These are phyloP conservation scores for Diarsia dahlii DNA, from an alignment of 2,888 invertebrate genomes.

Conservation along the genomic window DNA sequence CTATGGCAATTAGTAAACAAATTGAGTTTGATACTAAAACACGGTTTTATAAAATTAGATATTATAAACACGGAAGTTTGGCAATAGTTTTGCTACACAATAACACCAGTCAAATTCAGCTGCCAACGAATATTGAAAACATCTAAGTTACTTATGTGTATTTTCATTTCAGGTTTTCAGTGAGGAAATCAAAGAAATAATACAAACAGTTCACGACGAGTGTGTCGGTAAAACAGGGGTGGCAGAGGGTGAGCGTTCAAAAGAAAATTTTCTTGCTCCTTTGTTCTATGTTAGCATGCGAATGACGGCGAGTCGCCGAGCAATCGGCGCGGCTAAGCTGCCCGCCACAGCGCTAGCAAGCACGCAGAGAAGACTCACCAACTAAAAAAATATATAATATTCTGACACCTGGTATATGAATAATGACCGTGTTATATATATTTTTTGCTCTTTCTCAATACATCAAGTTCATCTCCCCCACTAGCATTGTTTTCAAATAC, in stretches of 20 bases:
- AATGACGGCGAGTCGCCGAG: slow-evolving; percentile 82
- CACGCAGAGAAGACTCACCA: slow-evolving; percentile 43
- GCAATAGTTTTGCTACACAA: slow-evolving; percentile 8
- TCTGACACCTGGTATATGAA: neutral
- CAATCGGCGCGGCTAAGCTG: slow-evolving; percentile 79
- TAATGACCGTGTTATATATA: neutral
- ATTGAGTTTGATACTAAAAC: neutral
- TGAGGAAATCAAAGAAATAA: slow-evolving; percentile 89
- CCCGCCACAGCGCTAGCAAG: slow-evolving; percentile 55
- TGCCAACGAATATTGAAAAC: slow-evolving; percentile 31
- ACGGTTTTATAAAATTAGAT: neutral
- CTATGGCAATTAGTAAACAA: neutral
- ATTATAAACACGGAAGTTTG: neutral
- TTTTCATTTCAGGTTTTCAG: slow-evolving; percentile 82
- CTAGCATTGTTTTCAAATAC: slow-evolving; percentile 75
- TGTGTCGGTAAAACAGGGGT: slow-evolving; percentile 87
- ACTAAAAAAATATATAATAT: slow-evolving; percentile 6
- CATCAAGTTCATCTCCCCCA: slow-evolving; percentile 44
- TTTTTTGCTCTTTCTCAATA: neutral
- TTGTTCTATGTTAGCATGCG: slow-evolving; percentile 84
- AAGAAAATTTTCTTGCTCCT: slow-evolving; percentile 84
- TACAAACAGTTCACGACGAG: slow-evolving; percentile 87
- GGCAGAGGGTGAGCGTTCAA: slow-evolving; percentile 86
- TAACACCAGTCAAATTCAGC: slow-evolving; percentile 36
- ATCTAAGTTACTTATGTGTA: slow-evolving; percentile 72